Base-by-base conservation (phyloP, 2,113 vertebrate species). In the Rostratula benghalensis region DNA sequence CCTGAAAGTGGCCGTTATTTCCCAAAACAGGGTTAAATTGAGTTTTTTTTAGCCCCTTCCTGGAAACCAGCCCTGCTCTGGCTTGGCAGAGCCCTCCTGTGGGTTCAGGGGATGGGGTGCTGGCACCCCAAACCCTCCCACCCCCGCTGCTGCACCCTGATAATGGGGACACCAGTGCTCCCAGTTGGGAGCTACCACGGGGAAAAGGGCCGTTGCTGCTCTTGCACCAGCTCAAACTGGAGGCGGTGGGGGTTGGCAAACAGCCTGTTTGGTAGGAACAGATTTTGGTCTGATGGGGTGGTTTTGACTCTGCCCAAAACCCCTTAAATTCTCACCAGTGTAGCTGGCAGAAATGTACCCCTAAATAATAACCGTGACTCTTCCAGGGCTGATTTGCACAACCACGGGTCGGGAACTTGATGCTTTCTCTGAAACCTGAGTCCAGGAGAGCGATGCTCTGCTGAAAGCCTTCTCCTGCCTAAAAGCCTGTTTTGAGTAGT, bases 301-400 rank as follows among this genome's bases (percentile, higher is more conserved):
- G 6, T 16, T 77, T 41, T 30, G 19, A 16, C n/a, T 19, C 9
- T 68, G 8, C 15, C 61, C 11, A 3, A 5, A 23, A 57, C 70
- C 24, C 4, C 4, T 0, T 11, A 11, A 28, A 6, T 13, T 33
- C 28, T 15, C 9, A 4, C 9, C 1, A 20, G 25, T 13, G 30
- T 18, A 28, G 39, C 46, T 10, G 28, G 5, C 16, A 12, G 14
- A 9, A 1, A 3, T 3, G 13, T 41, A 8, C 10, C 31, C 48
- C 33, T 12, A 17, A 50, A 57, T 31, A 24, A 51, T 43, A 33
- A 1, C 12, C 1, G 30, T 3, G 37, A 20, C 4, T 21, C 56
- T 69, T 48, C 11, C 2, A 3, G 59, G 48, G n/a, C 59, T 24
- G 28, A 28, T 59, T 37, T 2, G 4, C 14, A 0, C 4, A 0